These are phyloP conservation scores for Palloptera scutellata DNA, from an alignment of 2,888 invertebrate species.

Conservation along the genomic window DNA sequence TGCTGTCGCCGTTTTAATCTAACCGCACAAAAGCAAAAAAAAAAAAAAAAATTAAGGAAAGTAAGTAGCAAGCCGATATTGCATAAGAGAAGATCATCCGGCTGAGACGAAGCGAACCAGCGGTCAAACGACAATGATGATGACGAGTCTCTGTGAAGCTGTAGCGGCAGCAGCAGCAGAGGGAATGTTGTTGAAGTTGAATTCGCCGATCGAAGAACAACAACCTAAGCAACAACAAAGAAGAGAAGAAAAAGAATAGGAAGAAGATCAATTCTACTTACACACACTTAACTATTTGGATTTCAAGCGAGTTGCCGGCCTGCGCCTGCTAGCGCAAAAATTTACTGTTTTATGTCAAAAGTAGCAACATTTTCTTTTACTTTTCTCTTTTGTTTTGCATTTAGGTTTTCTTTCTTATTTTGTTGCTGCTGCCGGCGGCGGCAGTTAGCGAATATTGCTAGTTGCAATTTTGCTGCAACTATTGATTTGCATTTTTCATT, in stretches of 20 bases:
- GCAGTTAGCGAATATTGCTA: slow-evolving; percentile 26
- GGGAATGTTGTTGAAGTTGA: not conserved
- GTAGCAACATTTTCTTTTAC: slow-evolving; percentile 15
- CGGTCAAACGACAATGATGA: not conserved
- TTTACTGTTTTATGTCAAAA: slow-evolving; percentile 41
- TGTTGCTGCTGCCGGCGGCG: not conserved
- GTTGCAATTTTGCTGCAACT: not conserved
- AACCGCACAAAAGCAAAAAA: no score
- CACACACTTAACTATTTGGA: no score
- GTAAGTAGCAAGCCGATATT: no score
- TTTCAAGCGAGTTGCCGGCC: no score
- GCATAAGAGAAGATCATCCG: no score
- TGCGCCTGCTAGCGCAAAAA: not conserved
- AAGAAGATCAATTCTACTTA: no score
- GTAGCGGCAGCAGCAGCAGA: slow-evolving; percentile 7
- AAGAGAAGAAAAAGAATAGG: not conserved
- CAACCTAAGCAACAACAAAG: not conserved
- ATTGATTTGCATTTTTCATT: slow-evolving; percentile 33
- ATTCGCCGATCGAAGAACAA: not conserved
- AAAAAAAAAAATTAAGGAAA: no score
- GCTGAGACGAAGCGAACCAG: no score
- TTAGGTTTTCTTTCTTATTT: not conserved
- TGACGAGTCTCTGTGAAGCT: not conserved
- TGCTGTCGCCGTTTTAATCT: no score
- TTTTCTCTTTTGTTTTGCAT: not conserved